Conservation (phyloP, 2,888 invertebrate species). For the Furcula furcula region DNA sequence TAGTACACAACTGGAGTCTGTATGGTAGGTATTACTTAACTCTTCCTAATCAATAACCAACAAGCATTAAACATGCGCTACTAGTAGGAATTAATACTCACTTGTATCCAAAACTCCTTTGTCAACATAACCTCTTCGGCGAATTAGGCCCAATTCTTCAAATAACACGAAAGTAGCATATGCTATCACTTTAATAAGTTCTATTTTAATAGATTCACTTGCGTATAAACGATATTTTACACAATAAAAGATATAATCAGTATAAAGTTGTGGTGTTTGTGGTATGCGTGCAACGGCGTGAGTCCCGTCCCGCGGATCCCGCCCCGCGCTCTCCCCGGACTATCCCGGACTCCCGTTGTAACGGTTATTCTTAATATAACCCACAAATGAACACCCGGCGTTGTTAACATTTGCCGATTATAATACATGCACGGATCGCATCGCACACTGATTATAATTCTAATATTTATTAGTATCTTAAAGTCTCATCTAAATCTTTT, state of each 20-base stretch:
- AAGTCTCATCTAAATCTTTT: too few relatives aligned
- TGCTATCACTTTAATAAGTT: slow-evolving; percentile 20
- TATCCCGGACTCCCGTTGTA: slow-evolving; percentile 48
- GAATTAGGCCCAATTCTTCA: slow-evolving; percentile 15
- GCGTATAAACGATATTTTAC: slow-evolving; percentile 12
- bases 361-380: slow-evolving; percentile 66
- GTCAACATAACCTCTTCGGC: slow-evolving; percentile 70
- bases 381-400: slow-evolving; percentile 21
- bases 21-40: too few relatives aligned
- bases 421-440: not conserved
- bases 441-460: not conserved
- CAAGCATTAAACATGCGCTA: slow-evolving; percentile 2
- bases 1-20: too few relatives aligned
- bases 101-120: slow-evolving; percentile 50
- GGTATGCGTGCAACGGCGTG: slow-evolving; percentile 6
- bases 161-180: not conserved
- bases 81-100: slow-evolving; percentile 39
- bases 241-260: slow-evolving; percentile 7
- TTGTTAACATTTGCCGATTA: slow-evolving; percentile 12
- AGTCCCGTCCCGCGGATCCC: slow-evolving; percentile 3
- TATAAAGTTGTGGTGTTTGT: slow-evolving; percentile 8
- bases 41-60: slow-evolving; percentile 3
- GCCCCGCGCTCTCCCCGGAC: slow-evolving; percentile 28
- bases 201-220: slow-evolving; percentile 20
- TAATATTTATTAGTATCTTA: not conserved